Base-by-base conservation (phyloP, 1,140 invertebrate genomes). In the Diorhabda sublineata region DNA sequence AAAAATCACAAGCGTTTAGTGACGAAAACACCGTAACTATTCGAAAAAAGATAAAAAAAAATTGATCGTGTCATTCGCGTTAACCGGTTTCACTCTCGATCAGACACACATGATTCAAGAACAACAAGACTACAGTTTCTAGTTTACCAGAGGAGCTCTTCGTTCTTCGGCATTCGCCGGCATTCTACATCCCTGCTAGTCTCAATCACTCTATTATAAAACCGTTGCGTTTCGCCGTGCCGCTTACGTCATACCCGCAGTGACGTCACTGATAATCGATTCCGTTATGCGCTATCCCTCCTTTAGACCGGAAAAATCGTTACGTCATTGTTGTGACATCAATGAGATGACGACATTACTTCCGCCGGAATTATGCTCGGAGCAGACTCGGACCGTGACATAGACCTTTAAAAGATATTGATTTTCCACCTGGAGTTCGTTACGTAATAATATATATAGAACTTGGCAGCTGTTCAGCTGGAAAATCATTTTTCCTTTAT, bases 121-220 rank as follows among this genome's bases (percentile, higher is more conserved):
- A 43, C 45, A 52, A 64, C 47, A 52, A 52, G 47, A 52, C 42
- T 61, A 6, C 26, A 41, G 59, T 41, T 11, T 7, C 59, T 41
- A 41, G 7, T 61, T 6, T 42, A 61, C 59, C 42, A 11, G 42
- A 43, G 26, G 47, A 52, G 47, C n/a, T 65, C 76, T 76, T 75
- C 70, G 69, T 72, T 67, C 72, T 71, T 67, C 64, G 70, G 68
- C 68, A 71, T 69, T 56, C 71, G 73, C 70, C 76, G 74, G 74
- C 72, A 74, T 74, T 52, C 47, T 78, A 75, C 74, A 77, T 76
- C 75, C 77, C 77, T 78, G 76, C 76, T 69, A 75, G 75, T 74
- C 76, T 74, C 76, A 77, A 78, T 74, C 71, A 64, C 74, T 73
- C 68, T 73, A 77, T 77, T 78, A 78, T 77, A 79, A 77, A 74